Conservation (phyloP, 1,140 invertebrate genomes). For the Charaxes varanes region DNA sequence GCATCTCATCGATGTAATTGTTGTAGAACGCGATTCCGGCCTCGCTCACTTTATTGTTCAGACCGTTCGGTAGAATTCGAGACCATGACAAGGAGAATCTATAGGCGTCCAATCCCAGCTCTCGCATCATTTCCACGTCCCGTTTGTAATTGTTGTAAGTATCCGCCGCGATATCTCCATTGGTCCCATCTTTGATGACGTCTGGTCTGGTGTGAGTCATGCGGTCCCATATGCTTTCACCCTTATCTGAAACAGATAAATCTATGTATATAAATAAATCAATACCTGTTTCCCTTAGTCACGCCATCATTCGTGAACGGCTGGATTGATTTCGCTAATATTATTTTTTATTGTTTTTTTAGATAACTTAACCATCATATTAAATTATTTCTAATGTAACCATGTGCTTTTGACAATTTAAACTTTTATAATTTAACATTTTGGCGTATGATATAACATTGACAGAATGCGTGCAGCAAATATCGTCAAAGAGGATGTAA, state of each 20-base stretch:
- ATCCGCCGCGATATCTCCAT: constrained; percentile 29
- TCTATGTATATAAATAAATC: too few relatives aligned
- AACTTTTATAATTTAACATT: too few relatives aligned
- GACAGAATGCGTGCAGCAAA: too few relatives aligned
- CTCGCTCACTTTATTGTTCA: constrained; percentile 66
- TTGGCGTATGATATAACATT: too few relatives aligned
- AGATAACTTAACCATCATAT: too few relatives aligned
- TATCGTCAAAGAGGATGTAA: too few relatives aligned
- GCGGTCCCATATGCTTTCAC: constrained; percentile 26
- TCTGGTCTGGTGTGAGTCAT: constrained; percentile 24
- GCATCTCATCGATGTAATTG: constrained; percentile 72
- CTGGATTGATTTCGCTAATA: too few relatives aligned
- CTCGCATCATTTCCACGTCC: constrained; percentile 33
- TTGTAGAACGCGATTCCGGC: constrained; percentile 75
- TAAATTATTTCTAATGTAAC: too few relatives aligned
- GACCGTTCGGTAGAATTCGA: constrained; percentile 74
- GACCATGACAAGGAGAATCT: constrained; percentile 79
- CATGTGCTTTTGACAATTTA: too few relatives aligned
- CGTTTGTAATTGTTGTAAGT: constrained; percentile 30
- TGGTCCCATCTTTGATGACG: constrained; percentile 27
- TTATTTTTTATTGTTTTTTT: too few relatives aligned
- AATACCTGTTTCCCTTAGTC: too few relatives aligned
- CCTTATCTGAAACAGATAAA: constrained; percentile 12
- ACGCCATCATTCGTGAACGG: too few relatives aligned
- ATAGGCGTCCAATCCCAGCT: constrained; percentile 48